A percentile compares a stretch with the other conserved stretches of the same genome.
Conservation (phyloP, 2,113 vertebrate genomes). For the Hippocampus barbouri region DNA sequence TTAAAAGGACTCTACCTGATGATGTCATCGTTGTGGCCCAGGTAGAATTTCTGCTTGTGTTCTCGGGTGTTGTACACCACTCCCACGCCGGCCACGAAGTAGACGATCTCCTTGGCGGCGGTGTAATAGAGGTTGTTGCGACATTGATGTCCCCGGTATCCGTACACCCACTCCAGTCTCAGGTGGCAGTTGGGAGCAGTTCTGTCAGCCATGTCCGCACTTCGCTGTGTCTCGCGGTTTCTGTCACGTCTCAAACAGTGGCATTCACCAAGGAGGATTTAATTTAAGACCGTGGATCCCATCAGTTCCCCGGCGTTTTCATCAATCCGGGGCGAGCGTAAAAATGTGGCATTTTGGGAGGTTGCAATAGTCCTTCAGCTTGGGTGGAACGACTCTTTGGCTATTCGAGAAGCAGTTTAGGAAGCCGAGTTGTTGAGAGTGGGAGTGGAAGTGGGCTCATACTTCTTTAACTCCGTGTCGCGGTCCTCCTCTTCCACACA, state of each 20-base stretch:
- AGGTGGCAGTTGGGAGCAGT: constrained; percentile 95
- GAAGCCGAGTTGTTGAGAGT: constrained; percentile 42
- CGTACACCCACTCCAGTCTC: constrained; percentile 97
- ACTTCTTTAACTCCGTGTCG: constrained; percentile 38
- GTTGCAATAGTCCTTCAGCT: constrained; percentile 14
- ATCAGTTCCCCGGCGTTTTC: constrained; percentile 56
- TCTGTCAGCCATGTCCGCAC: constrained; percentile 89
- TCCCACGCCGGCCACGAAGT: constrained; percentile 95
- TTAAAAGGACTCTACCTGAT: constrained; percentile 82
- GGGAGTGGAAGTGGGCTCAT: constrained; percentile 23
- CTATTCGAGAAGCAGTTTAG: constrained; percentile 15
- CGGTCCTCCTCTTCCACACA: constrained; percentile 52
- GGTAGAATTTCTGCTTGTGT: constrained; percentile 98
- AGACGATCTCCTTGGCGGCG: constrained; percentile 94
- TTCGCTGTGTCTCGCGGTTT: constrained; percentile 62
- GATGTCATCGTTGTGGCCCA: constrained; percentile 98
- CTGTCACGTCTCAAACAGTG: constrained; percentile 50
- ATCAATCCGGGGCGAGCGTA: constrained; percentile 35
- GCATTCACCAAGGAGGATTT: constrained; percentile 67
- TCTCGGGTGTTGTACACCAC: constrained; percentile 97
- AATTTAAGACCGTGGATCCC: constrained; percentile 56
- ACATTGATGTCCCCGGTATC: constrained; percentile 97
- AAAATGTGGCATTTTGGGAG: constrained; percentile 56
- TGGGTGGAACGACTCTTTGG: constrained; percentile 13
- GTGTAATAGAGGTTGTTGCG: constrained; percentile 99